Evolutionary conservation across 2,888 invertebrate genomes (phyloP).

Genomic region (Sclerodermus sp.): DNA sequence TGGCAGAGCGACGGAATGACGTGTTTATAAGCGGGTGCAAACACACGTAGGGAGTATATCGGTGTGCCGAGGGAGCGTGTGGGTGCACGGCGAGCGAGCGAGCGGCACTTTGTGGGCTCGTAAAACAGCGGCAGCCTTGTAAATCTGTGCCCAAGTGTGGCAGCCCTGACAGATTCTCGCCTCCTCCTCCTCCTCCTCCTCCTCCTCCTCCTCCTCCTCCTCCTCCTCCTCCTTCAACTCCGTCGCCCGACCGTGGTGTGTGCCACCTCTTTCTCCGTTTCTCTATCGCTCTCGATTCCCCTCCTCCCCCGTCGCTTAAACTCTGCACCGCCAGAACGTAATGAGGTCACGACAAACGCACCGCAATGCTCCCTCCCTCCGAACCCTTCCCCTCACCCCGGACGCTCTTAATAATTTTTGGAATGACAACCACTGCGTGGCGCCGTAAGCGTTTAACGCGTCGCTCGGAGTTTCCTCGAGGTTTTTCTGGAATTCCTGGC

Average conservation of each 20-base stretch:
- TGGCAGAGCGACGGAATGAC: constrained; percentile 39
- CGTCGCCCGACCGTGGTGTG: constrained; percentile 1
- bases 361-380: constrained; percentile 2
- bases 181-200: constrained; percentile 24
- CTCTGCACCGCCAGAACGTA: constrained; percentile 2
- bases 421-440: too few relatives aligned
- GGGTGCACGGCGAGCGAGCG: constrained; percentile 23
- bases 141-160: constrained; percentile 53
- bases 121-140: constrained; percentile 54
- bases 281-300: background rate
- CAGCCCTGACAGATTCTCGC: constrained; percentile 48
- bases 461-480: too few relatives aligned
- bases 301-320: constrained; percentile 1
- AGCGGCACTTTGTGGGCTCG: constrained; percentile 55
- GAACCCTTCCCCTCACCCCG: background rate
- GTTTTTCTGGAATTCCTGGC: too few relatives aligned
- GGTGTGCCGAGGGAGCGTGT: background rate
- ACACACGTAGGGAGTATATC: constrained; percentile 1
- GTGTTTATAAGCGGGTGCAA: constrained; percentile 44
- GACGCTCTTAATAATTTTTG: too few relatives aligned
- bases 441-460: too few relatives aligned
- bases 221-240: constrained; percentile 3
- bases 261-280: constrained; percentile 1
- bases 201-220: too few relatives aligned
- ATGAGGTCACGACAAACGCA: constrained; percentile 19